Base-by-base conservation (phyloP, 2,113 vertebrate species). In the Parus major region DNA sequence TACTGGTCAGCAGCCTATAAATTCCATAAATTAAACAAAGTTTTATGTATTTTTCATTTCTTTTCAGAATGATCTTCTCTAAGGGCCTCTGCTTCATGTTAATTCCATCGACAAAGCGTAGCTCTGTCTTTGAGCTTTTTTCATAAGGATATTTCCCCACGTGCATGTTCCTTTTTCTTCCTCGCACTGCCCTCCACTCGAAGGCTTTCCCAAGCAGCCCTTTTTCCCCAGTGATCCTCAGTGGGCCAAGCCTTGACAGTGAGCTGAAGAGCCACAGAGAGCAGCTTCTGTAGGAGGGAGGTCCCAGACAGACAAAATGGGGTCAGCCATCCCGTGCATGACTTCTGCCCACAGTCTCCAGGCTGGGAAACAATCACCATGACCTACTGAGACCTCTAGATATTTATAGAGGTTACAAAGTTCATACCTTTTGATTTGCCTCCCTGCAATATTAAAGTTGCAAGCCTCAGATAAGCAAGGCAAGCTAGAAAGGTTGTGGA, bases 1-100 rank as follows among this genome's bases (percentile, higher is more conserved):
- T 97, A 98, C 97, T 97, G 98, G 98, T 98, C 98, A 98, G 98
- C 97, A 98, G 98, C 98, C 96, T 98, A 98, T 97, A 97, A 98
- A 97, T 98, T 96, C 98, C 97, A 98, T 97, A 98, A 98, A 98
- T 98, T 98, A 98, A 97, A 96, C 97, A 95, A 98, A 98, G 97
- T 98, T 98, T 98, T 98, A 98, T 97, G 97, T 96, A 95, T 97
- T 98, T 97, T 97, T 98, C 98, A 96, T 98, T 98, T 97, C 97
- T 98, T 97, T 96, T 94, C 96, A 88, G 94, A 96, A 96, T 53
- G 86, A 96, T 96, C 94, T 95, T 96, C 93, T 98, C 97, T 50
- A 75, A 97, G 96, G 96, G 50, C 96, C 83, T 86, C 89, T 96
- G 96, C 60, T 97, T 97, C 94, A 95, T n/a, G 86, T 95, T 96